A percentile compares a stretch with the other conserved stretches of the same genome.
Evolutionary conservation across 2,797 vertebrate species (phyloP).

Genomic region (Spinus olivaceus): DNA sequence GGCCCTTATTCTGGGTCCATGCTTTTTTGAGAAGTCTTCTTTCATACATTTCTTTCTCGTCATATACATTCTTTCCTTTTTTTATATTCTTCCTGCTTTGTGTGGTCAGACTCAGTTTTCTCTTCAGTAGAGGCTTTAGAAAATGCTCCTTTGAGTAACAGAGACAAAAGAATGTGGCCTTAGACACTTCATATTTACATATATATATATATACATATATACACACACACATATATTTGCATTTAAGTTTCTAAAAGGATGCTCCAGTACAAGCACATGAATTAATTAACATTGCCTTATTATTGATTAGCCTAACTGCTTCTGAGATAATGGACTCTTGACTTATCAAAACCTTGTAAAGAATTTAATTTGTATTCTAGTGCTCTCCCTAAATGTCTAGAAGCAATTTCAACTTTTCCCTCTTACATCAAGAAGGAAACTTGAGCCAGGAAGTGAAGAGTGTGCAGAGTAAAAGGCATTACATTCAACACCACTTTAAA

Average conservation of each 20-base stretch:
- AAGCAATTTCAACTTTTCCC: slow-evolving; percentile 24
- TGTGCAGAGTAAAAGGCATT: not conserved
- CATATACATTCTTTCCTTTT: not conserved
- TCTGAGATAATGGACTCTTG: not conserved
- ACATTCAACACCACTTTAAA: not conserved
- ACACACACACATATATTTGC: not conserved
- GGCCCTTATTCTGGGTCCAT: not conserved
- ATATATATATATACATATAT: not conserved
- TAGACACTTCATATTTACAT: not conserved
- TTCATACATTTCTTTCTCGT: not conserved
- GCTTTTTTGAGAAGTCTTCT: not conserved
- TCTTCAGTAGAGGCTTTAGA: not conserved
- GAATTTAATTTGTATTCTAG: not conserved
- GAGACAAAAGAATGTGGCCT: not conserved
- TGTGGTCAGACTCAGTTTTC: not conserved
- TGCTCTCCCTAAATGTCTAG: not conserved
- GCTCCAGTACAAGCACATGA: not conserved
- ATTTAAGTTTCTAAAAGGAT: not conserved
- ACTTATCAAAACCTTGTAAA: not conserved
- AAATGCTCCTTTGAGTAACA: not conserved
- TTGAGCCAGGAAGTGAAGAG: not conserved
- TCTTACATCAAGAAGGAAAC: not conserved
- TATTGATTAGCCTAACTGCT: not conserved
- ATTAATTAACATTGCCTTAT: not conserved
- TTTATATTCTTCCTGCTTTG: not conserved